These are phyloP conservation scores for Pristiophorus japonicus DNA, from an alignment of 2,113 vertebrate genomes.

Conservation along the genomic window DNA sequence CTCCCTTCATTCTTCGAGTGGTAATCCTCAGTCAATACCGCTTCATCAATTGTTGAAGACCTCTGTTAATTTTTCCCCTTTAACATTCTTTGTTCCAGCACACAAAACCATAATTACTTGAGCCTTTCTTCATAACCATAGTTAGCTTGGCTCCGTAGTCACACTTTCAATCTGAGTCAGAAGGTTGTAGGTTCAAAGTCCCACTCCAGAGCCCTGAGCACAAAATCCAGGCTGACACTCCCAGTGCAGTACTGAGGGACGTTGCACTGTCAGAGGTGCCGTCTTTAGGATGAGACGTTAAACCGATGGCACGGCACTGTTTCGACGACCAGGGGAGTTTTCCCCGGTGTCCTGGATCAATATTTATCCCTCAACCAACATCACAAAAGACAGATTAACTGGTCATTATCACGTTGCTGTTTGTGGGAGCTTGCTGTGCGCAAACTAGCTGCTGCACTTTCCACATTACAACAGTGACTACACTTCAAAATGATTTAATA, in stretches of 20 bases:
- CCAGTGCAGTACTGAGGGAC: neutral
- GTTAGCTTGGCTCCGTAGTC: too few relatives aligned
- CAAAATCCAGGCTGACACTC: neutral
- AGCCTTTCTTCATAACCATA: neutral
- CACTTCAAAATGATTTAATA: neutral
- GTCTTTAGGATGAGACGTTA: neutral
- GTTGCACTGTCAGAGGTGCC: too few relatives aligned
- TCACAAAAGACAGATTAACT: too few relatives aligned
- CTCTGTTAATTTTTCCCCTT: neutral
- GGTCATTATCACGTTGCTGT: too few relatives aligned
- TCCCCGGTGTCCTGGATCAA: neutral
- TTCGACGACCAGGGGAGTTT: neutral
- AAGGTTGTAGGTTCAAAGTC: neutral
- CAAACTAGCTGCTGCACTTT: neutral
- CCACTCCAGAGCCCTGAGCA: neutral
- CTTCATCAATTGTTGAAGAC: neutral
- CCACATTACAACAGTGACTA: neutral
- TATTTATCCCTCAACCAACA: neutral
- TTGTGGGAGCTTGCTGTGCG: neutral
- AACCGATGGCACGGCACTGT: too few relatives aligned
- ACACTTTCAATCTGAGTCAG: too few relatives aligned
- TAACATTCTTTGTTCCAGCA: neutral
- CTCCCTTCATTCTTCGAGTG: neutral
- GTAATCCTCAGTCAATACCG: too few relatives aligned
- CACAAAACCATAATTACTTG: too few relatives aligned